Base-by-base conservation (phyloP, 1,140 invertebrate genomes). In the Globodera rostochiensis region DNA sequence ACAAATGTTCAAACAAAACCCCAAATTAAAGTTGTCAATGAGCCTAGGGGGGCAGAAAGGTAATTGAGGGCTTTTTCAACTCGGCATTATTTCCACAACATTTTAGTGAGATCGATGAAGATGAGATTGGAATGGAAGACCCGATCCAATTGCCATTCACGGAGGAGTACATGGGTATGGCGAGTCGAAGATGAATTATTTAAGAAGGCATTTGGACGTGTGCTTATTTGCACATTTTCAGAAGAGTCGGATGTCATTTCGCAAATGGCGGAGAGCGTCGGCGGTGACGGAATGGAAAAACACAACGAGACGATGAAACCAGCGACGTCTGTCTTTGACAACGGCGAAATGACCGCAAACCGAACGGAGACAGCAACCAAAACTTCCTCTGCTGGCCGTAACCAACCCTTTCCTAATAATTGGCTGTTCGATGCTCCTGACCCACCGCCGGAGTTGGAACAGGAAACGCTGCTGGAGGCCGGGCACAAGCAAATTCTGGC, bases 401-500 rank as follows among this genome's bases (percentile, higher is more conserved):
- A 7, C 11, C 50, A 47, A 13, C 50, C 50, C 6, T 64, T 15
- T 6, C 57, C 11, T 19, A 19, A 64, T 4, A 47, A 71, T 47
- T 71, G 21, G 11, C 64, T 79, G 9, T 49, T 82, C 19, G 49
- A 77, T n/a, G 80, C 71, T 4, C 69, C 77, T 11, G 87, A 77
- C 71, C 81, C 84, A n/a, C 88, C 87, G 19, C 95, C 95, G 7
- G 96, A 97, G 90, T 91, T 98, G 77, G 94, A 95, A 60, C 95
- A 97, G 91, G 96, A 98, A 91, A 98, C 96, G 36, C 92, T 98
- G 25, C 92, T 98, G 83, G 95, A 96, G 88, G 94, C 94, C 80
- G 95, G 96, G 88, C 96, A 98, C 91, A 96, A 96, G 91, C 95
- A 97, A 90, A 95, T 94, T 6, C 91, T 98, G 84, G 94, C 95